phyloP scores from a whole-genome alignment of 2,797 vertebrate species.

The Amphiprion clarkii region DNA sequence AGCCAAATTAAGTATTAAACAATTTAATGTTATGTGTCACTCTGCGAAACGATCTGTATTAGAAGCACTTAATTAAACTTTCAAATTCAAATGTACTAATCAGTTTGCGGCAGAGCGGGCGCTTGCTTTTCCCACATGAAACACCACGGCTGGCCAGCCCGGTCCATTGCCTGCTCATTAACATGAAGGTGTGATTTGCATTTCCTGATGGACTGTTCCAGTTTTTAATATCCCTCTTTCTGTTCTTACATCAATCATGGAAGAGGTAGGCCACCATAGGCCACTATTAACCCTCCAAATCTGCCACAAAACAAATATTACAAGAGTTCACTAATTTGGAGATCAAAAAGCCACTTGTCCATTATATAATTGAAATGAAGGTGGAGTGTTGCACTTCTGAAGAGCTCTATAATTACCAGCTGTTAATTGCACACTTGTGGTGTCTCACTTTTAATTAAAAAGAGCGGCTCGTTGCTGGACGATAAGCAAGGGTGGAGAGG shows the following conservation, averaged over 20 bases:
- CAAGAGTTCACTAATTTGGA: conserved; percentile 99
- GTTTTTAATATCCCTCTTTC: conserved; percentile 88
- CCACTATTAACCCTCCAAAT: conserved; percentile 98
- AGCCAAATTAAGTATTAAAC: conserved; percentile 91
- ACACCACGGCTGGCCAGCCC: conserved; percentile 84
- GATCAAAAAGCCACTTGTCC: conserved; percentile 99
- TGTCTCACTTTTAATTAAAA: conserved; percentile 99
- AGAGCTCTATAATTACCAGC: conserved; percentile 99
- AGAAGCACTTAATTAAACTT: conserved; percentile 94
- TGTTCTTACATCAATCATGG: conserved; percentile 92
- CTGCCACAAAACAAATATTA: conserved; percentile 98
- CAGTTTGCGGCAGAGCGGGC: conserved; percentile 84
- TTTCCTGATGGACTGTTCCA: conserved; percentile 91
- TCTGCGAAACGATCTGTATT: conserved; percentile 89
- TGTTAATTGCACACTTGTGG: conserved; percentile 99
- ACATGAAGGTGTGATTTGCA: conserved; percentile 93
- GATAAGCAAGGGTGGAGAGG: conserved; percentile 97
- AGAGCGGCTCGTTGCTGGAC: conserved; percentile 95
- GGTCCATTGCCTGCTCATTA: conserved; percentile 86
- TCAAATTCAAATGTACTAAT: conserved; percentile 85
- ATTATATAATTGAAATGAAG: conserved; percentile 99
- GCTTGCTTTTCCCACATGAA: conserved; percentile 85
- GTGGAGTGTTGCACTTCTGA: conserved; percentile 98
- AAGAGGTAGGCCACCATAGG: conserved; percentile 92
- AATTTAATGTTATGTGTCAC: conserved; percentile 89